phyloP scores from a whole-genome alignment of 1,140 invertebrate genomes.

The Trinorchestia longiramus region DNA sequence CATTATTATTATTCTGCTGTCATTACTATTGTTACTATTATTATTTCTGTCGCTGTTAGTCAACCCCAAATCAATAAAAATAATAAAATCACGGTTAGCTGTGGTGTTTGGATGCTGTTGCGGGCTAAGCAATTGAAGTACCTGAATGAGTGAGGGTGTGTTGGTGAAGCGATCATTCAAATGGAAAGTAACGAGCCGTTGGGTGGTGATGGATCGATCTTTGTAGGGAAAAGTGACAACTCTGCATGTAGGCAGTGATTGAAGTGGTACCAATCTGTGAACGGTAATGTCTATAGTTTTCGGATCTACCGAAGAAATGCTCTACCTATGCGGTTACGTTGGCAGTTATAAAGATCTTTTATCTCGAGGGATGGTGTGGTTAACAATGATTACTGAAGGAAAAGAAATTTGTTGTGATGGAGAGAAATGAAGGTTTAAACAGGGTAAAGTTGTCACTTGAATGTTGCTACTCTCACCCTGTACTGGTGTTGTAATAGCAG shows the following conservation, averaged over 20 bases:
- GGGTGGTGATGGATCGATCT: not conserved
- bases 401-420: not conserved
- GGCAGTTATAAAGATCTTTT: not conserved
- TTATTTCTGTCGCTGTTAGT: slow-evolving; percentile 51
- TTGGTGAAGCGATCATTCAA: not conserved
- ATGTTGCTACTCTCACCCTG: not conserved
- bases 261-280: not conserved
- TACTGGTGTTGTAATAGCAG: not conserved
- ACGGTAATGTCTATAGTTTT: no score
- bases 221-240: not conserved
- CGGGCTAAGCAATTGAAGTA: not conserved
- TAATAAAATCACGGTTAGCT: not conserved
- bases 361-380: not conserved
- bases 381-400: not conserved
- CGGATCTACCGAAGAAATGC: not conserved
- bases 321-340: not conserved
- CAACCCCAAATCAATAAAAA: slow-evolving; percentile 12
- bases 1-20: slow-evolving; percentile 49
- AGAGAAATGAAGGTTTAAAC: not conserved
- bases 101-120: not conserved
- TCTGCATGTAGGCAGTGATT: not conserved
- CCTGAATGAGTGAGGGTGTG: not conserved
- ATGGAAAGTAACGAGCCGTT: not conserved
- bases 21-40: slow-evolving; percentile 55
- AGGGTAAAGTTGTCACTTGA: not conserved